Evolutionary conservation across 2,888 invertebrate genomes (phyloP), one percentile per base, ranked within the genome.

Genomic region (Ptilodon capucinus): DNA sequence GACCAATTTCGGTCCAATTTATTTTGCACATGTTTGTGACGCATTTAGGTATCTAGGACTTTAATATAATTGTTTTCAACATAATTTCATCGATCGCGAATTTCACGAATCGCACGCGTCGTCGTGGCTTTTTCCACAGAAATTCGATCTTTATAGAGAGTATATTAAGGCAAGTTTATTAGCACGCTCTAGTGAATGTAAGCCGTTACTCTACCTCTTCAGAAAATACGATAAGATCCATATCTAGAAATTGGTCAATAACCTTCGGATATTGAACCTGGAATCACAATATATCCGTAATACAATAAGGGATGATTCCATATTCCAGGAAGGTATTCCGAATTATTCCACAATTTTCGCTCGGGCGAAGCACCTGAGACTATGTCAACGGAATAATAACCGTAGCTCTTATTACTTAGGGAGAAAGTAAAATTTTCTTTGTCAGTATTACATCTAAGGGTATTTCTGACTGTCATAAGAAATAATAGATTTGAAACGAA

Each of bases 261-360:
- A n/a, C n/a, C n/a, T n/a, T n/a, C n/a, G n/a, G 21, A 14, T 21
- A 39, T 39, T 13, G 57, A 66, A 60, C 62, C 58, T 51, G 50
- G 39, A 57, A 60, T 55, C 54, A 60, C 49, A n/a, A n/a, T 58
- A 68, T 60, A 59, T 64, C 52, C 68, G 62, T 56, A 51, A 56
- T 60, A 66, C 74, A 71, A 64, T 39, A 39, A 39, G 21, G 39
- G 70, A 65, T 53, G 54, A 50, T 74, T 67, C 64, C 63, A 63
- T 62, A 71, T 78, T 76, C 64, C 59, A 68, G 77, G 76, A 76
- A 68, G 54, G 54, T 64, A 56, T 62, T 65, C 59, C 51, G 57
- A 69, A 81, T 79, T 78, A 79, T 79, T 76, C 67, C 79, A 74
- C 78, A 82, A 83, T 81, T 84, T 76, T 79, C 79, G 67, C 74